Evolutionary conservation across 2,888 invertebrate species (phyloP).

Genomic region (Camptogramma bilineatum): DNA sequence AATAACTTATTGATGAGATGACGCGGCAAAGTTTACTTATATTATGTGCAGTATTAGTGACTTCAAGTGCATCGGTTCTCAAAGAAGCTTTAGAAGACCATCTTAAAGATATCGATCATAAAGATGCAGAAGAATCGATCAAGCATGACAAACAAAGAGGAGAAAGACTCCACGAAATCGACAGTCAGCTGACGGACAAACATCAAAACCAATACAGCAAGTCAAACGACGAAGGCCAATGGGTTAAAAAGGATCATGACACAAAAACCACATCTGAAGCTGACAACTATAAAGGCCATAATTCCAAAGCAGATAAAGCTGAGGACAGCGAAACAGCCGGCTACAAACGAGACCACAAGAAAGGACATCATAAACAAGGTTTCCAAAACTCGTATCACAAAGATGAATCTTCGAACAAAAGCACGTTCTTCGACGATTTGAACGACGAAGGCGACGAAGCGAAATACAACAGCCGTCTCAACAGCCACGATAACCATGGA

Average conservation of each 20-base stretch:
- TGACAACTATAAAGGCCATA: constrained; percentile 76
- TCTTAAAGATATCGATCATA: constrained; percentile 74
- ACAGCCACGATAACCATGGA: constrained; percentile 73
- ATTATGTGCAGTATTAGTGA: constrained; percentile 62
- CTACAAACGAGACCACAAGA: constrained; percentile 85
- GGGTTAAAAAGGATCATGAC: constrained; percentile 78
- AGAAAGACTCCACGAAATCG: constrained; percentile 77
- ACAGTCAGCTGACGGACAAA: constrained; percentile 71
- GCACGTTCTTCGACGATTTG: constrained; percentile 88
- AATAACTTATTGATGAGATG: constrained; percentile 63
- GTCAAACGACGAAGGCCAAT: constrained; percentile 78
- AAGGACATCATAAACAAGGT: constrained; percentile 89
- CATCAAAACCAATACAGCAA: constrained; percentile 78
- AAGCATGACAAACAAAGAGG: constrained; percentile 78
- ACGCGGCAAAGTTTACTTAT: constrained; percentile 56
- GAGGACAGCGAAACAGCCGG: constrained; percentile 75
- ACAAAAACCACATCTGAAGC: constrained; percentile 75
- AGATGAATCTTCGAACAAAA: constrained; percentile 89
- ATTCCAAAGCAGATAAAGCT: constrained; percentile 72
- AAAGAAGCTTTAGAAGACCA: constrained; percentile 81
- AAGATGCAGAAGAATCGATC: constrained; percentile 72
- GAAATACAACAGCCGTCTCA: constrained; percentile 72
- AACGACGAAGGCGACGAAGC: constrained; percentile 80
- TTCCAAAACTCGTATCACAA: constrained; percentile 89
- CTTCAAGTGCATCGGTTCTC: constrained; percentile 65